Evolutionary conservation across 2,888 invertebrate genomes (phyloP).

Genomic region (Aricia artaxerxes): DNA sequence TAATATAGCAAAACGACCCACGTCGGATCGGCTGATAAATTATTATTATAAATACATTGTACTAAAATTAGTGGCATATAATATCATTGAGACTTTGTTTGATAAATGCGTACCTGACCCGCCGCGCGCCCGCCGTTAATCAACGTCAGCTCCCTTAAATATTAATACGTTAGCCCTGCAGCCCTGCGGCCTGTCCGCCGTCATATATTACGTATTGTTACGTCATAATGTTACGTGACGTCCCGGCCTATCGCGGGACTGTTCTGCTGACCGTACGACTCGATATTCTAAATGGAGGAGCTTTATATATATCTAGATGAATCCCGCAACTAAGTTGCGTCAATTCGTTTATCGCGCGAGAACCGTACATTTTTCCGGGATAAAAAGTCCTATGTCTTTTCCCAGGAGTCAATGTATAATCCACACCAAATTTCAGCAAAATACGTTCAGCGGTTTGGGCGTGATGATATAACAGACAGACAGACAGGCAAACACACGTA

Average conservation of each 20-base stretch:
- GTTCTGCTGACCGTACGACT: background rate
- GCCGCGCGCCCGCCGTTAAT: background rate
- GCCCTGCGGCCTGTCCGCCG: background rate
- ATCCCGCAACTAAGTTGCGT: too few relatives aligned
- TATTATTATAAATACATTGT: background rate
- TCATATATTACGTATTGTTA: conserved; percentile 15
- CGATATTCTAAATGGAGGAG: background rate
- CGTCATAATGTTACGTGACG: background rate
- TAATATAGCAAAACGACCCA: too few relatives aligned
- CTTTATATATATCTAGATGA: background rate
- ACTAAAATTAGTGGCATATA: background rate
- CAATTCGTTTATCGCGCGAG: too few relatives aligned
- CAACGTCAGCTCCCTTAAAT: conserved; percentile 17
- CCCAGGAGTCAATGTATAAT: too few relatives aligned
- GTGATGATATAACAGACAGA: too few relatives aligned
- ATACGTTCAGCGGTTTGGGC: too few relatives aligned
- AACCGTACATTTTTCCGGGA: too few relatives aligned
- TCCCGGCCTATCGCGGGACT: background rate
- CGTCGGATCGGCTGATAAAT: too few relatives aligned
- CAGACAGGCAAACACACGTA: too few relatives aligned
- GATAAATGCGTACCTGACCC: conserved; percentile 13
- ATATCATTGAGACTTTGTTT: conserved; percentile 6
- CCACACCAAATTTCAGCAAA: too few relatives aligned
- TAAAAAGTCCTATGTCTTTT: too few relatives aligned
- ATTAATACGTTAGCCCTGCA: conserved; percentile 19